A percentile compares a stretch with the other conserved stretches of the same genome.
These are phyloP conservation scores for Porites evermanni DNA, from an alignment of 92 coral and sea anemone species.

Conservation along the genomic window DNA sequence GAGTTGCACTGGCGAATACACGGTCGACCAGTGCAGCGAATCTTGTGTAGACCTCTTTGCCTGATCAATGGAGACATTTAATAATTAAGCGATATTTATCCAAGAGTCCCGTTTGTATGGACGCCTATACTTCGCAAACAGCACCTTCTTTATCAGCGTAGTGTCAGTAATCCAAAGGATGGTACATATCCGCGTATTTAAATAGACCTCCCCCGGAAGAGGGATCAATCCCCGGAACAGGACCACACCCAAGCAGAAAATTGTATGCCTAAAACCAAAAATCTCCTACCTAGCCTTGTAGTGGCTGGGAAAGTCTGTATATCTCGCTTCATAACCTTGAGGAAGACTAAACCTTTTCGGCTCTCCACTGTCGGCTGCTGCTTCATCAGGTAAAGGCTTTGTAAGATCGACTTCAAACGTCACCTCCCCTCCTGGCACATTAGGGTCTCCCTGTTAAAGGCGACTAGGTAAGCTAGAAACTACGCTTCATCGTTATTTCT, in stretches of 20 bases:
- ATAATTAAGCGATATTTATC: too few relatives aligned
- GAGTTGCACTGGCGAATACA: too few relatives aligned
- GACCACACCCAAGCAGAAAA: not conserved
- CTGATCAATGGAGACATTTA: too few relatives aligned
- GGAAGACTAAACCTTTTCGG: constrained; percentile 16
- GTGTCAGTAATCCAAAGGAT: too few relatives aligned
- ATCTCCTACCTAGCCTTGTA: constrained; percentile 59
- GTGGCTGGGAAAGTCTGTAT: constrained; percentile 27
- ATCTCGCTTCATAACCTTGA: constrained; percentile 34
- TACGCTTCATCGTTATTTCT: not conserved
- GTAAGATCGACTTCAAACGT: constrained; percentile 81
- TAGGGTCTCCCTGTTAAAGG: constrained; percentile 85
- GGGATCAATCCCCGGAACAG: not conserved
- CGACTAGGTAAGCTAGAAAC: not conserved
- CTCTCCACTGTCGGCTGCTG: not conserved
- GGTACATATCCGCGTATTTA: too few relatives aligned
- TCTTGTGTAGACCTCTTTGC: too few relatives aligned
- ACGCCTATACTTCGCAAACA: too few relatives aligned
- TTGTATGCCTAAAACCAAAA: not conserved
- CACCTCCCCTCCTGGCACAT: constrained; percentile 80
- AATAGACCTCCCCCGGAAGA: not conserved
- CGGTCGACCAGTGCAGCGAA: too few relatives aligned
- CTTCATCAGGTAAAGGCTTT: constrained; percentile 50
- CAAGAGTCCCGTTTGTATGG: too few relatives aligned
- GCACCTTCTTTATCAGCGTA: too few relatives aligned